Base-by-base conservation (phyloP, 2,888 invertebrate genomes). In the Labia minor region DNA sequence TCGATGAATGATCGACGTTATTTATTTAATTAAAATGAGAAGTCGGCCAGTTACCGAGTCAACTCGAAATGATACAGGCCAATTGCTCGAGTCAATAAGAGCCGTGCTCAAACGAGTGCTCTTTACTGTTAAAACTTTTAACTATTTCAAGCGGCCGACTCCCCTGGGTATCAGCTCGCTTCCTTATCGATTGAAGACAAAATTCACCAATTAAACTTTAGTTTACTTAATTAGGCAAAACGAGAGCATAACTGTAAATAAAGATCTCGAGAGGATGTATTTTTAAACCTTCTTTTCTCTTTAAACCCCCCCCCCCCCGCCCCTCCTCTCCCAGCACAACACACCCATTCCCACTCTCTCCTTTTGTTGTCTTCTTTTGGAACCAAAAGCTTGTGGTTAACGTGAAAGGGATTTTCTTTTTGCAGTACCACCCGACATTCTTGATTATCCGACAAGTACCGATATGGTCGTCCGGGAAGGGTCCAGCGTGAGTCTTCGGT, bases 381-480 rank as follows among this genome's bases (percentile, higher is more conserved):
- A n/a, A n/a, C n/a, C n/a, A n/a, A n/a, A n/a, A n/a, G n/a, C n/a
- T n/a, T n/a, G n/a, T n/a, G n/a, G n/a, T n/a, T n/a, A n/a, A n/a
- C n/a, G n/a, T n/a, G n/a, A n/a, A n/a, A n/a, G n/a, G n/a, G n/a
- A 11, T 33, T 33, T 67, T 68, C 70, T 68, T 66, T 67, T 79
- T 79, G 68, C 79, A 89, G 92, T 92, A 69, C 90, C 92, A 26
- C 92, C 92, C 67, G 91, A 92, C 76, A 92, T 92, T 74, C 80
- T 92, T 76, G 91, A 92, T 80, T 87, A 89, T 75, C 89, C 90
- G 49, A 91, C 91, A 65, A 91, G 90, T 76, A 88, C 89, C 71
- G 92, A 92, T 78, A 88, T 90, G 82, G 86, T 89, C 69, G 92
- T 91, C 6, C 79, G 88, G 49, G 94, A 92, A 78, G 92, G 92